Evolutionary conservation across 2,113 vertebrate genomes (phyloP).

Genomic region (Grallaria varia): DNA sequence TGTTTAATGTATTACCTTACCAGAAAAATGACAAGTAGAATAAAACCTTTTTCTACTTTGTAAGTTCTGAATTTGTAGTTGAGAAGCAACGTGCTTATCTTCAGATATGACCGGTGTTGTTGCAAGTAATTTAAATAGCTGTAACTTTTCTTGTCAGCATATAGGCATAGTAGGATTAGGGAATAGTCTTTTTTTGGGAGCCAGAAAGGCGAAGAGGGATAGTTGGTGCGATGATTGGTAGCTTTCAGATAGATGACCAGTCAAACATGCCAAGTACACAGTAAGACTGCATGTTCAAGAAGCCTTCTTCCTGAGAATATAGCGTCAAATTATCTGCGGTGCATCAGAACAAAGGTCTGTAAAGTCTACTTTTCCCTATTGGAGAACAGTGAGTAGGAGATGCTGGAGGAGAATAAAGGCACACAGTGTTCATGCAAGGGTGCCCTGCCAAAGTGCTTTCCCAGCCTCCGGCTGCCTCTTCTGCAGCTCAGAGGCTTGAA

Average conservation of each 20-base stretch:
- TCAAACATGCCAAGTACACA: background rate
- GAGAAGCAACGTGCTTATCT: background rate
- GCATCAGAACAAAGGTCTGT: background rate
- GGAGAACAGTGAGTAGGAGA: background rate
- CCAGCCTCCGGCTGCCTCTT: fast-evolving
- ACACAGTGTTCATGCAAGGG: background rate
- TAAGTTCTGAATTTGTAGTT: background rate
- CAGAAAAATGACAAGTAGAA: background rate
- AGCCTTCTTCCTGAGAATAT: background rate
- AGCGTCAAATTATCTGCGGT: background rate
- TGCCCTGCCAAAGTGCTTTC: background rate
- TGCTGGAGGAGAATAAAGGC: background rate
- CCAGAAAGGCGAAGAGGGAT: background rate
- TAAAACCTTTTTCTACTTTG: background rate
- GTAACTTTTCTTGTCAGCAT: background rate
- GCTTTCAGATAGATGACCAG: background rate
- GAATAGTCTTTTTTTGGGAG: background rate
- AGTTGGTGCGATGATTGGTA: background rate
- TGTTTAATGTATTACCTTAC: background rate
- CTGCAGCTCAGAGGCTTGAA: background rate
- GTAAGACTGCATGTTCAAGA: background rate
- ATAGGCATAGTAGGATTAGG: background rate
- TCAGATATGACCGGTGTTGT: background rate
- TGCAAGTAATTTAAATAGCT: background rate
- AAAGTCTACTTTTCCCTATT: background rate